These are phyloP conservation scores for Punctoribates punctum DNA, from an alignment of 2,888 invertebrate species.

Conservation along the genomic window DNA sequence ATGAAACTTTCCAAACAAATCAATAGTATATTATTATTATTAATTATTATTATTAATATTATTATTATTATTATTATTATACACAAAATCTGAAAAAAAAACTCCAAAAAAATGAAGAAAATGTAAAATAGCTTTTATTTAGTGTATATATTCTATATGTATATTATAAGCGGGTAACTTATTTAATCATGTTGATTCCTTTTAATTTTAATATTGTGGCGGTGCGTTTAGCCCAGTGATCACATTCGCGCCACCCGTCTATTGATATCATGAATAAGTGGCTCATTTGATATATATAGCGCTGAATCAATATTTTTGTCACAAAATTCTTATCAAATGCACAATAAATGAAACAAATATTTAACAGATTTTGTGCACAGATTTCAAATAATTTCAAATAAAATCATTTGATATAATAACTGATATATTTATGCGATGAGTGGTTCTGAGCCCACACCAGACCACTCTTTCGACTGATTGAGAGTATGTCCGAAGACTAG, in stretches of 20 bases:
- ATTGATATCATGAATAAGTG: constrained; percentile 7
- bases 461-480: too few relatives aligned
- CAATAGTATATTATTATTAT: constrained; percentile 28
- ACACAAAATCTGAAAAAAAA: constrained; percentile 2
- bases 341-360: constrained; percentile 28
- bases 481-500: too few relatives aligned
- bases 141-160: constrained; percentile 31
- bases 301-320: constrained; percentile 31
- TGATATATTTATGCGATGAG: too few relatives aligned
- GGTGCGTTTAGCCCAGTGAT: constrained; percentile 32
- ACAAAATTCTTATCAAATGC: constrained; percentile 27
- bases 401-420: not conserved
- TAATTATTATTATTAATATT: not conserved
- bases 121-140: constrained; percentile 29
- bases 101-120: constrained; percentile 5
- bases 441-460: too few relatives aligned
- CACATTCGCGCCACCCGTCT: not conserved
- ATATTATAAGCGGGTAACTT: constrained; percentile 32
- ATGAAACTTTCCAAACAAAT: constrained; percentile 32
- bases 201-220: constrained; percentile 33
- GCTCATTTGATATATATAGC: constrained; percentile 21
- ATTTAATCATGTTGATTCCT: constrained; percentile 34
- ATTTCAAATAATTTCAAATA: not conserved
- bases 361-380: not conserved
- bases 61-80: constrained; percentile 14